Conservation (phyloP, 2,888 invertebrate genomes). For the Cinara cedri region DNA sequence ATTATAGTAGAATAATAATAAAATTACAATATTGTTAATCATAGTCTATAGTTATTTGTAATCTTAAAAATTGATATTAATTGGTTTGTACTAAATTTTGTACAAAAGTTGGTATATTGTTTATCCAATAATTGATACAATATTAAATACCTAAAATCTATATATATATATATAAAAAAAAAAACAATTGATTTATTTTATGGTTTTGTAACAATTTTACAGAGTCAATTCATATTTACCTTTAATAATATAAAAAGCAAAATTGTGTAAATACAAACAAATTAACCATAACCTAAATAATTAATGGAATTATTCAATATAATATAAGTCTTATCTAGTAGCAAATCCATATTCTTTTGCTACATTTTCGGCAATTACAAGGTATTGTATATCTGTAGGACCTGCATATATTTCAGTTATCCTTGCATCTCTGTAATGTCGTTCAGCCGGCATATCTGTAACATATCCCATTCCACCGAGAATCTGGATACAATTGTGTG, state of each 20-base stretch:
- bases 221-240: background rate
- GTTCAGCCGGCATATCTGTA: slow-evolving; percentile 73
- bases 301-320: background rate
- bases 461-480: slow-evolving; percentile 77
- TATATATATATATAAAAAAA: background rate
- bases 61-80: too few relatives aligned
- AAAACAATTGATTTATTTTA: background rate
- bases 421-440: slow-evolving; percentile 77
- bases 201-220: background rate
- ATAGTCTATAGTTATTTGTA: background rate
- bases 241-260: background rate
- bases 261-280: slow-evolving; percentile 21
- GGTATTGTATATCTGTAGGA: slow-evolving; percentile 77
- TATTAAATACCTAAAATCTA: too few relatives aligned
- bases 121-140: background rate
- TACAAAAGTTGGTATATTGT: background rate
- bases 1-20: slow-evolving; percentile 37
- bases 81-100: too few relatives aligned
- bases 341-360: slow-evolving; percentile 69
- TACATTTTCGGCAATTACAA: slow-evolving; percentile 72
- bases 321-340: slow-evolving; percentile 48
- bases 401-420: slow-evolving; percentile 84
- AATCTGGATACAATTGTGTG: slow-evolving; percentile 77
- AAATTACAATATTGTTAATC: background rate
- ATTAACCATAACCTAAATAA: background rate